Base-by-base conservation (phyloP, 1,140 invertebrate genomes). In the Cydia pomonella region DNA sequence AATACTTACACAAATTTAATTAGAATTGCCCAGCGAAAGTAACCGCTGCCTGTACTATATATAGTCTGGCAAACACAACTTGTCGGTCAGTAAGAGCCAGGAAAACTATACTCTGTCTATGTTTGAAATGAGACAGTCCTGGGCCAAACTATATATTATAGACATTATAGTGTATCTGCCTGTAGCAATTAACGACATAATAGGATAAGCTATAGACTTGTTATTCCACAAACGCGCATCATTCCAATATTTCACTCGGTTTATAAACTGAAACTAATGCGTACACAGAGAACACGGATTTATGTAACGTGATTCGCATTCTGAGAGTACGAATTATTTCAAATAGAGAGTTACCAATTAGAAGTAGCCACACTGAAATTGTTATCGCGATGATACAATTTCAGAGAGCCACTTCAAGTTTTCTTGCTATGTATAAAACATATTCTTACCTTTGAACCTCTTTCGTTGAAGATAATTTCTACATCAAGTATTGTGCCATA, bases 381-480 rank as follows among this genome's bases (percentile, higher is more conserved):
- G 76, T 75, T 18, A 69, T 69, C 63, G 50, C 33, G 38, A 41
- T 59, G 59, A 73, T 69, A 77, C 78, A 82, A 89, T 92, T 90
- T 90, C 83, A 89, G 77, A 80, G 84, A 77, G 87, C 86, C 84
- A 83, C 86, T 87, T 80, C 62, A 75, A 78, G 59, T 50, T 25
- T 38, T 50, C 75, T 50, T 75, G 72, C 73, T 73, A 64, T 76
- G 75, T 73, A 74, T 9, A 71, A 73, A 77, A 73, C 74, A 63
- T 79, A 59, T 87, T 94, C 96, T 96, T 97, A 99, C 98, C 98
- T 99, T 99, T 83, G 98, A 99, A 91, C 99, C 99, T 83, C 99
- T 95, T 94, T 99, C 99, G 94, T 99, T 99, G 95, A 99, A 99
- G 92, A 99, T 99, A 87, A 99, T 99, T 96, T 99, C 99, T 92